phyloP scores from a whole-genome alignment of 2,113 vertebrate genomes.

The Pelusios castaneus region DNA sequence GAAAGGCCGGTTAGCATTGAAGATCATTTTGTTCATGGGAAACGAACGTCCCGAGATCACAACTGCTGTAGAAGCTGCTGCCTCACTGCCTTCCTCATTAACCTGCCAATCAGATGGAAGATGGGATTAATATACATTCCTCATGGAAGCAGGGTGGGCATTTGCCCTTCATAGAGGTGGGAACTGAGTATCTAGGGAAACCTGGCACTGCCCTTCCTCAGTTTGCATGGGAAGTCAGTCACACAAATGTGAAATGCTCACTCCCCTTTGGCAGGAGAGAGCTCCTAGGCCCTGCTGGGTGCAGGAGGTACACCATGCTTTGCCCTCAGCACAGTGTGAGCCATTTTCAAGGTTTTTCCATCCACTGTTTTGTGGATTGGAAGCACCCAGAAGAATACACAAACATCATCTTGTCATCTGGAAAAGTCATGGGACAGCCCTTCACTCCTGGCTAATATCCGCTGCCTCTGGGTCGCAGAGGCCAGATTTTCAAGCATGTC shows the following conservation, averaged over 20 bases:
- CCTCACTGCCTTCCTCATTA: conserved; percentile 96
- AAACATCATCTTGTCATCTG: not conserved
- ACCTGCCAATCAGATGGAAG: conserved; percentile 78
- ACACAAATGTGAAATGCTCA: not conserved
- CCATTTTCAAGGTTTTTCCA: not conserved
- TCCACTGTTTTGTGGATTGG: not conserved
- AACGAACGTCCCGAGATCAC: conserved; percentile 85
- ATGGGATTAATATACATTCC: not conserved
- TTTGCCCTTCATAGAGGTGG: too few species aligned
- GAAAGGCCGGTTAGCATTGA: conserved; percentile 91
- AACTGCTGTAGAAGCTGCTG: conserved; percentile 81
- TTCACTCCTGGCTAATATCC: not conserved
- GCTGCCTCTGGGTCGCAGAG: not conserved
- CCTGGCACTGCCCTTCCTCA: too few species aligned
- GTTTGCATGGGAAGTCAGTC: too few species aligned
- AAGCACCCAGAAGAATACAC: not conserved
- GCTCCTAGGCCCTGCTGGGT: not conserved
- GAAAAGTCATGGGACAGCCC: not conserved
- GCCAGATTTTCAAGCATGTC: not conserved
- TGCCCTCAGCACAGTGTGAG: too few species aligned
- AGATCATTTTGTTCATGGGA: conserved; percentile 77
- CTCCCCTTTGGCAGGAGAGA: not conserved
- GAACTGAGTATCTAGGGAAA: too few species aligned
- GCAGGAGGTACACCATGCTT: not conserved
- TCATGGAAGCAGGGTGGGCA: not conserved